Base-by-base conservation (phyloP, 2,888 invertebrate species). In the Slavum lentiscoides region DNA sequence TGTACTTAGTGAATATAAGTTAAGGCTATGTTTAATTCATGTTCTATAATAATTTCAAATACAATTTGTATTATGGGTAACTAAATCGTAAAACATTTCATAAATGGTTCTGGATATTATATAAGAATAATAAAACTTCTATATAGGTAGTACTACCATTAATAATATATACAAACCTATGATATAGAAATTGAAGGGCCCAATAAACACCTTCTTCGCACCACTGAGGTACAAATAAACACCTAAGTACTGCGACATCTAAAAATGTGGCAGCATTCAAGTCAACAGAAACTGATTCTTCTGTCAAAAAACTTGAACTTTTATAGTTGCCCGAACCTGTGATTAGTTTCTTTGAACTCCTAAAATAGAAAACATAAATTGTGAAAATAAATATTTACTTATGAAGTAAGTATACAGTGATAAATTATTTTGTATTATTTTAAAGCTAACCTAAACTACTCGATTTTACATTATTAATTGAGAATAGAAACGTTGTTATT, bases 191-290 rank as follows among this genome's bases (percentile, higher is more conserved):
- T 86, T 95, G 94, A 53, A 98, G 88, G 19, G 96, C 97, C 99
- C 99, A 99, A 86, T 94, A 95, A 17, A 98, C 93, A 0, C 99
- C 99, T 86, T 98, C 98, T 86, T 98, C 98, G 86, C 95, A 93
- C 99, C 99, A 99, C 85, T 97, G 96, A 0, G 95, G 91, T 82
- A 97, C 94, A 86, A 99, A 97, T 19, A 99, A 89, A 86, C 98
- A 98, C 74, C 98, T 90, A 77, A 99, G 87, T 0, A 98, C 97
- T 4, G 97, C 96, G 0, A 99, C 95, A 87, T 99, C 99, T 81
- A 99, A 89, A 86, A 97, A 98, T 1, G 97, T 97, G 0, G 99
- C 99, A 30, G 94, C 92, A 19, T 92, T 90, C 2, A 93, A 89
- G 88, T 94, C 91, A 43, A 86, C 84, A 11, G 83, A 82, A 9